Evolutionary conservation across 2,797 vertebrate species (phyloP).

Genomic region (Triplophysa yarkandensis): DNA sequence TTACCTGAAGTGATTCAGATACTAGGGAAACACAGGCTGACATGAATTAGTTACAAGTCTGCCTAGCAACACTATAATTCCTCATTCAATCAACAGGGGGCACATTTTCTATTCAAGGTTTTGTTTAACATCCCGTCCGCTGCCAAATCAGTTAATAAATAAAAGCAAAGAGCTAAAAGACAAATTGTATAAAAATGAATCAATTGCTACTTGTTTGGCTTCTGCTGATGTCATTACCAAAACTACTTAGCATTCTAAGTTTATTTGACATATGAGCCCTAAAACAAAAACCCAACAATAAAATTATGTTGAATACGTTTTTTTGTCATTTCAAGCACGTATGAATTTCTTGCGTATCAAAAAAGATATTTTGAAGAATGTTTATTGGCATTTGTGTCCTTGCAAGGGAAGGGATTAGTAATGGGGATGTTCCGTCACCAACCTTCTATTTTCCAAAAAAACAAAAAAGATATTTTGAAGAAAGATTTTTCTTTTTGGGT

Average conservation of each 20-base stretch:
- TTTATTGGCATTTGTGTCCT: too few species aligned
- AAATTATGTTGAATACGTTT: too few species aligned
- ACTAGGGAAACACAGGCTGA: constrained; percentile 45
- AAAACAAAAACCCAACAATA: too few species aligned
- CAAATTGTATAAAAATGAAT: constrained; percentile 15
- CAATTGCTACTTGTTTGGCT: neutral
- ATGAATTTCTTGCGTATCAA: too few species aligned
- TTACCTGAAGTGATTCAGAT: constrained; percentile 23
- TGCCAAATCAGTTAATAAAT: constrained; percentile 16
- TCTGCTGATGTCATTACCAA: neutral
- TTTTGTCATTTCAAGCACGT: too few species aligned
- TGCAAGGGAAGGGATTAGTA: too few species aligned
- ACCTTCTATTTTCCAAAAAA: too few species aligned
- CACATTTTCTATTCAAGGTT: constrained; percentile 1
- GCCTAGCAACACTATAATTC: constrained; percentile 34
- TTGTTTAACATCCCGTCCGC: neutral
- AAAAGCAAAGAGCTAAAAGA: neutral
- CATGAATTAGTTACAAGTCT: constrained; percentile 45
- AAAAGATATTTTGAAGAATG: too few species aligned
- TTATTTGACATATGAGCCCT: too few species aligned
- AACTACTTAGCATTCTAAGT: constrained; percentile 2
- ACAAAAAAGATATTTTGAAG: too few species aligned
- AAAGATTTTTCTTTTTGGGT: too few species aligned
- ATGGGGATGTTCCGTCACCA: too few species aligned
- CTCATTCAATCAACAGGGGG: constrained; percentile 31